These are phyloP conservation scores for Pardosa pseudoannulata DNA, from an alignment of 2,888 invertebrate species.

Conservation along the genomic window DNA sequence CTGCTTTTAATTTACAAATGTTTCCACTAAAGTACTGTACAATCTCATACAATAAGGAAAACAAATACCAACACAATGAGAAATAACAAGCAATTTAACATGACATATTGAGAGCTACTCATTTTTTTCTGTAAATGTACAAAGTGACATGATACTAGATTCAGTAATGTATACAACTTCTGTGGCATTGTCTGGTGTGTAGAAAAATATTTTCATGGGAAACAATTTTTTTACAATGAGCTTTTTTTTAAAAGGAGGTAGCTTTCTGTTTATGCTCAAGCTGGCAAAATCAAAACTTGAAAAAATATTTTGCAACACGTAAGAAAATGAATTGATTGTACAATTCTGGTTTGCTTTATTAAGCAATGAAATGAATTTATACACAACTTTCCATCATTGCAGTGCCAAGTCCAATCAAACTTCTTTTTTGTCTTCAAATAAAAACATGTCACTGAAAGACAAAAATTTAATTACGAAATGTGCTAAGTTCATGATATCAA, in stretches of 20 bases:
- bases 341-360: slow-evolving; percentile 37
- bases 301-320: slow-evolving; percentile 4
- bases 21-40: slow-evolving; percentile 54
- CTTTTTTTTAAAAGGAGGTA: slow-evolving; percentile 64
- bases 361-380: slow-evolving; percentile 57
- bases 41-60: slow-evolving; percentile 55
- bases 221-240: slow-evolving; percentile 50
- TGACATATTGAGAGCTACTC: slow-evolving; percentile 5
- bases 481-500: background rate
- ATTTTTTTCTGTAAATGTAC: slow-evolving; percentile 9
- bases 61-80: slow-evolving; percentile 10
- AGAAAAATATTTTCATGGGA: slow-evolving; percentile 59
- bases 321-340: slow-evolving; percentile 24
- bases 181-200: slow-evolving; percentile 19
- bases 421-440: background rate
- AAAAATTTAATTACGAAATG: background rate
- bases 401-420: slow-evolving; percentile 46
- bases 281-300: slow-evolving; percentile 14
- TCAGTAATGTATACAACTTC: slow-evolving; percentile 1
- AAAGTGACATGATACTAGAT: background rate
- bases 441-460: background rate
- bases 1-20: slow-evolving; percentile 64
- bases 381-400: slow-evolving; percentile 66
- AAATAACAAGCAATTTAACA: slow-evolving; percentile 12
- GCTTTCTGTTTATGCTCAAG: slow-evolving; percentile 40